Percentiles rank a stretch among this genome's conserved stretches.
phyloP scores from a whole-genome alignment of 2,113 vertebrate genomes.

The Actenoides lindsayi region DNA sequence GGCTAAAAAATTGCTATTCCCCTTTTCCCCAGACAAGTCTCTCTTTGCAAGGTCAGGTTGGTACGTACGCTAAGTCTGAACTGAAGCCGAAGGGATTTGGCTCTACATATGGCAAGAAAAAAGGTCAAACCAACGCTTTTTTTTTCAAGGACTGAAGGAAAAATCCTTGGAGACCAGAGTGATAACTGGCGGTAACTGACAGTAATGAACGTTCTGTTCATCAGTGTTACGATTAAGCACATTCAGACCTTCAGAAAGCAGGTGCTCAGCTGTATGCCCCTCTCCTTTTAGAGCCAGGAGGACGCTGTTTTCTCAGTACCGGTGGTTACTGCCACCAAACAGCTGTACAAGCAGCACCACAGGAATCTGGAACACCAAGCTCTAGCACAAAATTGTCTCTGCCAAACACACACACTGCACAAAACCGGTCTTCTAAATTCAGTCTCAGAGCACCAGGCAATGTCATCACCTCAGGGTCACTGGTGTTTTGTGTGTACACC shows the following conservation, averaged over 20 bases:
- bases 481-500: neutral
- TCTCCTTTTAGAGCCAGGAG: neutral
- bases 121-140: neutral
- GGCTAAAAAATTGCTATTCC: neutral
- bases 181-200: neutral
- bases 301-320: rapidly evolving
- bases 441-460: neutral
- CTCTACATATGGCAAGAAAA: neutral
- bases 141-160: neutral
- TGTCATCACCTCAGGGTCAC: neutral
- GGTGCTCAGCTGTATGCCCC: neutral
- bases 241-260: neutral
- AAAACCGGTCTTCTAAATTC: neutral
- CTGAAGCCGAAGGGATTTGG: neutral
- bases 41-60: neutral
- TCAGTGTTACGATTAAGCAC: neutral
- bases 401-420: neutral
- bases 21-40: neutral
- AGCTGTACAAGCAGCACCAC: neutral
- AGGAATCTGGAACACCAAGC: neutral
- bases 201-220: neutral
- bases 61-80: neutral
- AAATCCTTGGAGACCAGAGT: neutral
- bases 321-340: neutral
- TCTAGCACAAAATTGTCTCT: neutral